These are phyloP conservation scores for Ceuthmochares aereus DNA, from an alignment of 2,113 vertebrate species.

Conservation along the genomic window DNA sequence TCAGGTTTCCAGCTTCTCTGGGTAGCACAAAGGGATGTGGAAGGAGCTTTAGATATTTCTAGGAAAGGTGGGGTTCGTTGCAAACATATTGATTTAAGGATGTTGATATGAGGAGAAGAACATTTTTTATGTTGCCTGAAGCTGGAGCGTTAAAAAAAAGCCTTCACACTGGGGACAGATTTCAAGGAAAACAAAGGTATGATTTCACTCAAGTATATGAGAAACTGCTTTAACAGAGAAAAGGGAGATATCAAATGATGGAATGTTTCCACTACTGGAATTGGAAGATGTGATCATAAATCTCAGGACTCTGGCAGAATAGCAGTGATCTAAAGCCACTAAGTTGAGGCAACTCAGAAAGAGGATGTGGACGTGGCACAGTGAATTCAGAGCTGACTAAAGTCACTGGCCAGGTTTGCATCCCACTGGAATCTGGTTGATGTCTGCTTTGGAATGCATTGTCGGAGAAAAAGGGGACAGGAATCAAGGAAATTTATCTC, in stretches of 20 bases:
- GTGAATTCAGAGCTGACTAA: background rate
- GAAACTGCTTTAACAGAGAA: background rate
- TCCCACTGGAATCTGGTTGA: background rate
- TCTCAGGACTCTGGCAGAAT: background rate
- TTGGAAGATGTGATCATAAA: background rate
- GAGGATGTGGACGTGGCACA: rapidly evolving
- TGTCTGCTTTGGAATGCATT: background rate
- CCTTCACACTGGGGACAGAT: background rate
- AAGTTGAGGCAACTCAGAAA: background rate
- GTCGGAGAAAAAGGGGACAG: background rate
- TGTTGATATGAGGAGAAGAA: background rate
- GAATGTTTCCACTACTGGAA: background rate
- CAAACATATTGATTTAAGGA: background rate
- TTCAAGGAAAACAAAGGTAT: background rate
- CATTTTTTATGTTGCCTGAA: background rate
- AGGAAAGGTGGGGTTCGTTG: background rate
- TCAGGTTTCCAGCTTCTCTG: background rate
- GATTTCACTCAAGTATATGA: background rate
- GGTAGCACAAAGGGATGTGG: rapidly evolving
- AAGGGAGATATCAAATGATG: background rate
- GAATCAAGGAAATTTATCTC: background rate
- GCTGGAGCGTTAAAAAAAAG: background rate
- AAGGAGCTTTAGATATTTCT: background rate
- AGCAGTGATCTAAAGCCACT: background rate
- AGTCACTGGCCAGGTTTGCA: background rate